Base-by-base conservation (phyloP, 2,113 vertebrate genomes). In the Boleophthalmus pectinirostris region DNA sequence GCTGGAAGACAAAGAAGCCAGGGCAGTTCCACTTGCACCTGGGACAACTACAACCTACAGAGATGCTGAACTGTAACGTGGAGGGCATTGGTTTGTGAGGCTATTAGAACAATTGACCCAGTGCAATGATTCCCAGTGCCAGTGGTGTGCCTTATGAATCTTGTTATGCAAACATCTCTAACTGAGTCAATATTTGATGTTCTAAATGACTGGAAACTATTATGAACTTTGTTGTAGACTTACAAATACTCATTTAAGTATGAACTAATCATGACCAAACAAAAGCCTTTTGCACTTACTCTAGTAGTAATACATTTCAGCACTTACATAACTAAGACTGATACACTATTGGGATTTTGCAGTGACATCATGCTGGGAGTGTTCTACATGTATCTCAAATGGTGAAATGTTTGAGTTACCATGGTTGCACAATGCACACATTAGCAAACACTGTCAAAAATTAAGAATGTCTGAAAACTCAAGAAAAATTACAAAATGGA, bases 11-110 rank as follows among this genome's bases (percentile, higher is more conserved):
- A 23, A 92, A 96, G 73, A 96, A 92, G 79, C 95, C 96, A 84
- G 96, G 95, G 1, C 92, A 95, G 80, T 98, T 97, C 80, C 97
- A 96, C 75, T 89, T 94, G 69, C 95, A 95, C 72, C 93, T 93
- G 0, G 95, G 96, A 11, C 90, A 92, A 49, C 88, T 89, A 74
- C 92, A 93, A 79, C 95, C 94, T 82, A 77, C 91, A 0, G 94
- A 96, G 38, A 80, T 94, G 24, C 89, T 99, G 47, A 94, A 86
- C 58, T 99, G 97, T 74, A 88, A 94, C 24, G 70, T 75, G 18
- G 74, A 90, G n/a, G 88, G 87, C 33, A 54, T 91, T 9, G 73
- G 86, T 46, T 73, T 82, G 57, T 94, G 82, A 93, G 64, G 51
- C 75, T 16, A 13, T 11, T 56, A 53, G 64, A 25, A 73, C 68